Conservation (phyloP, 2,888 invertebrate species). For the Flexamia atlantica region DNA sequence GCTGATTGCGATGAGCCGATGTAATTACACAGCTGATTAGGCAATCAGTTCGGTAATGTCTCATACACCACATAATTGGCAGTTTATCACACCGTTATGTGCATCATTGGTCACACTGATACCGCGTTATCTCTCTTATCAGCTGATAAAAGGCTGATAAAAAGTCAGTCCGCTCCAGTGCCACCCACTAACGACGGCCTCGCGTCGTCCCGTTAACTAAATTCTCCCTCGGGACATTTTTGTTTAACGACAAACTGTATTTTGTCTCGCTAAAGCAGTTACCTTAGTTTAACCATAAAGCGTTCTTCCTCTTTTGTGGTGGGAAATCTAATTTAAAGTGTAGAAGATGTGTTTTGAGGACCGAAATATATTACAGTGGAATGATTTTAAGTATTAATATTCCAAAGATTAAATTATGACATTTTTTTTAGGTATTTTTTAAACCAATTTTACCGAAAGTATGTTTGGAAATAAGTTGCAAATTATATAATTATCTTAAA, state of each 20-base stretch:
- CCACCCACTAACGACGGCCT: background rate
- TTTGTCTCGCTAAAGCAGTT: background rate
- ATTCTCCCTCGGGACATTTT: background rate
- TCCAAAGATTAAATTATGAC: too few relatives aligned
- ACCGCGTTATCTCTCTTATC: conserved; percentile 14
- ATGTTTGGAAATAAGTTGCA: too few relatives aligned
- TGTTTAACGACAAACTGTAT: background rate
- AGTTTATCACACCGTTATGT: conserved; percentile 20
- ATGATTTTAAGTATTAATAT: too few relatives aligned
- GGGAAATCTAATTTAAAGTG: too few relatives aligned
- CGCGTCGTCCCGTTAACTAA: conserved; percentile 9
- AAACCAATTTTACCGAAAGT: too few relatives aligned
- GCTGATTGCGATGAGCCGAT: conserved; percentile 24
- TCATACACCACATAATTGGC: background rate
- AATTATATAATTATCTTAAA: too few relatives aligned
- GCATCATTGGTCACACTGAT: conserved; percentile 6
- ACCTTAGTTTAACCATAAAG: background rate
- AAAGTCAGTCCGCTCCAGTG: background rate
- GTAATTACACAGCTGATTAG: conserved; percentile 38
- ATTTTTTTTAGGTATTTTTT: too few relatives aligned
- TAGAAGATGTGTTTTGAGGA: too few relatives aligned
- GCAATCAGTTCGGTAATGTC: conserved; percentile 13
- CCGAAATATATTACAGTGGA: too few relatives aligned
- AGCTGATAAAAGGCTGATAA: conserved; percentile 34
- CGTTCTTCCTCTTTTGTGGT: too few relatives aligned